Conservation (phyloP, 2,113 vertebrate species). For the Empidonax alnorum region DNA sequence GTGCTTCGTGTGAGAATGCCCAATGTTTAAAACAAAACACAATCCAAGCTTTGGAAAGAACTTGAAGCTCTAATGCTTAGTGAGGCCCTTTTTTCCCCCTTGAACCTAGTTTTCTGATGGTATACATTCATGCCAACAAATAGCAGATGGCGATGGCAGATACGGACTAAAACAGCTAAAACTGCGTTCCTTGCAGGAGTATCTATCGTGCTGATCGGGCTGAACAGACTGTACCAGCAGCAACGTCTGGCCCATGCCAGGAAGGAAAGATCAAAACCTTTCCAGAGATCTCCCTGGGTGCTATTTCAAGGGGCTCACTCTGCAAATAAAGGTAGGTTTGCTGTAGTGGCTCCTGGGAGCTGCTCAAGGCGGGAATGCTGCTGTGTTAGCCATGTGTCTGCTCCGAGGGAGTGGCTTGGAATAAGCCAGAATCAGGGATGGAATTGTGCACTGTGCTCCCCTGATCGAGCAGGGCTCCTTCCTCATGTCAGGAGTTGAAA, state of each 20-base stretch:
- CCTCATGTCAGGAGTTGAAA: background rate
- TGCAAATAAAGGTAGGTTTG: background rate
- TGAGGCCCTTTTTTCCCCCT: background rate
- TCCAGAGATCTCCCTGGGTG: background rate
- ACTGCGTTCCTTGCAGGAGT: slow-evolving; percentile 31
- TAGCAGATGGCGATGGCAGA: slow-evolving; percentile 55
- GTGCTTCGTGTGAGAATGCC: background rate
- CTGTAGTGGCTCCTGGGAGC: background rate
- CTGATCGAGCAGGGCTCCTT: background rate
- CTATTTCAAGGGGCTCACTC: background rate
- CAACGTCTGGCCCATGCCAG: background rate
- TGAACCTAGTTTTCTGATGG: background rate
- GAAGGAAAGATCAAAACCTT: slow-evolving; percentile 48
- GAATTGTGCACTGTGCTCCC: background rate
- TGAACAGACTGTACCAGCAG: slow-evolving; percentile 51
- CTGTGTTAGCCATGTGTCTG: background rate
- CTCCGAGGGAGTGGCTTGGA: background rate
- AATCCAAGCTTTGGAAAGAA: background rate
- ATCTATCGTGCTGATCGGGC: slow-evolving; percentile 28
- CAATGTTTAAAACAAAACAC: background rate
- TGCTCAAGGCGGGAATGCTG: background rate
- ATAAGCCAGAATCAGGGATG: background rate
- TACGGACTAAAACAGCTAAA: slow-evolving; percentile 52
- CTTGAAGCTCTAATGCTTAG: background rate
- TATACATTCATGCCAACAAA: slow-evolving; percentile 23